phyloP scores from a whole-genome alignment of 2,797 vertebrate genomes.

The Myotis myotis region DNA sequence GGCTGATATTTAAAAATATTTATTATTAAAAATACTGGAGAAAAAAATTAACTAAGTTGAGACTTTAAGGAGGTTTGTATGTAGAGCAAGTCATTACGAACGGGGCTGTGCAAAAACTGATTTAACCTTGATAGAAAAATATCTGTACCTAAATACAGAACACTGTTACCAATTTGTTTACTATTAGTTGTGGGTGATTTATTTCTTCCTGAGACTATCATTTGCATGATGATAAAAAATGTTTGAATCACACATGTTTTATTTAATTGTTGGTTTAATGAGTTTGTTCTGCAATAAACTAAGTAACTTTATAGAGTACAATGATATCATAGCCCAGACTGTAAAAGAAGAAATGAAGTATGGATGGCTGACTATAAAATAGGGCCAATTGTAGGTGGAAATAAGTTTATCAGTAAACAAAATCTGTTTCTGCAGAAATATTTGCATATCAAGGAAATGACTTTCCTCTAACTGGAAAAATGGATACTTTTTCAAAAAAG shows the following conservation, averaged over 20 bases:
- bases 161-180: neutral
- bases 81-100: neutral
- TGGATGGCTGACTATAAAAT: neutral
- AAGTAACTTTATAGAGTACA: neutral
- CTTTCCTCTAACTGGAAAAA: neutral
- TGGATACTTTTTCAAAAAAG: neutral
- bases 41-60: neutral
- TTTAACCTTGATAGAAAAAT: slow-evolving; percentile 45
- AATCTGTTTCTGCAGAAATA: slow-evolving; percentile 13
- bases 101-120: neutral
- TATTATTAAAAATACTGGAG: neutral
- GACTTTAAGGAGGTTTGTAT: neutral
- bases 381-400: neutral
- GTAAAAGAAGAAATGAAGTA: neutral
- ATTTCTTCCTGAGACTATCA: neutral
- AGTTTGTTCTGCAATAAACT: neutral
- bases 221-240: slow-evolving; percentile 14
- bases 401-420: slow-evolving; percentile 28
- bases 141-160: neutral
- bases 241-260: neutral
- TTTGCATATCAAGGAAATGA: slow-evolving; percentile 21
- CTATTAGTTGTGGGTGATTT: neutral
- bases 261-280: slow-evolving; percentile 37
- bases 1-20: neutral
- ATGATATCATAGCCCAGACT: neutral